Base-by-base conservation (phyloP, 2,888 invertebrate species). In the Corbicula japonica region DNA sequence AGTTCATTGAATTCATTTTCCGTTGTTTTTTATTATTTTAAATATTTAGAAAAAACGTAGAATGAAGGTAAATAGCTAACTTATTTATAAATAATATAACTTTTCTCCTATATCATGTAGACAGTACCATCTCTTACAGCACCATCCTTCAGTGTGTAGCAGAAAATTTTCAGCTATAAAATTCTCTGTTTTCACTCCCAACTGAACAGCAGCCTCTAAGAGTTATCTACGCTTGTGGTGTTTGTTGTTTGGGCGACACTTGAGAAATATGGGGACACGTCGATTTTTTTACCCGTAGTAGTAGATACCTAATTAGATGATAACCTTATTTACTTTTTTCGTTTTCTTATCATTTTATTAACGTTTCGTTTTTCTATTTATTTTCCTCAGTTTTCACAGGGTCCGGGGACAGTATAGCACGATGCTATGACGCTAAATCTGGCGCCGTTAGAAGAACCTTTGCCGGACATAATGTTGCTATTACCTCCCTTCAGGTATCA, bases 391-490 rank as follows among this genome's bases (percentile, higher is more conserved):
- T 94, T 34, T 94, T 91, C 80, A 94, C 94, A 26, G 94, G 93
- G 2, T 92, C 93, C 65, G 94, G 94, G 0, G 94, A 94, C 83
- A 89, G 92, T 2, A 76, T 89, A 1, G 92, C 91, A 0, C 76
- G 94, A 68, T 92, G 92, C 61, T 94, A 90, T 85, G 94, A 94
- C 78, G 91, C 94, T 15, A 94, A 94, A 86, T 93, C 94, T 1
- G 94, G 93, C 23, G 85, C 91, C 30, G 74, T 94, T 21, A 92
- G 91, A 83, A 84, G 93, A 58, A 86, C 87, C 1, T 94, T 93
- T 85, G 80, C 86, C 41, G 94, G 94, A 3, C 94, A 94, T 75
- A 87, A 88, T 26, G 89, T 90, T 23, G 90, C 93, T 50, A 88
- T 94, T 32, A 94, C 93, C 61, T 91, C 91, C 32, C 71, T 94